phyloP scores from a whole-genome alignment of 2,888 invertebrate species.

The Diachrysia chrysitis region DNA sequence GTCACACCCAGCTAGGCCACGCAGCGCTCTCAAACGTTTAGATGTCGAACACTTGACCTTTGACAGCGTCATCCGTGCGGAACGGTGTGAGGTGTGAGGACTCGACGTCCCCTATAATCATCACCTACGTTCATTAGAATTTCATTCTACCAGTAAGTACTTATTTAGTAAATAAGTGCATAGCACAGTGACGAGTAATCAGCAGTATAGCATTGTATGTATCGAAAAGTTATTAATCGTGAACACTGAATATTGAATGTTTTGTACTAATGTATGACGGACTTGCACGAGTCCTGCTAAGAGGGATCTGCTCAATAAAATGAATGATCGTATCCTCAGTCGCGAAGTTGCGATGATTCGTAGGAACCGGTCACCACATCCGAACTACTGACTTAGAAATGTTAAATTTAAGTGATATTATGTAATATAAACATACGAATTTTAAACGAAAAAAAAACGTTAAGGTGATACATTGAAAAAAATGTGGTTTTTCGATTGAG shows the following conservation, averaged over 20 bases:
- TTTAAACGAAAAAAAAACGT: slow-evolving; percentile 84
- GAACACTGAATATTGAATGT: slow-evolving; percentile 59
- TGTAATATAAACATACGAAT: slow-evolving; percentile 89
- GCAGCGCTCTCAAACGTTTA: slow-evolving; percentile 37
- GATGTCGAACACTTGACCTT: slow-evolving; percentile 42
- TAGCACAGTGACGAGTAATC: slow-evolving; percentile 53
- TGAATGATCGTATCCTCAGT: slow-evolving; percentile 45
- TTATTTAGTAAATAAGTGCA: slow-evolving; percentile 33
- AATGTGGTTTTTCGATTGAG: too few species aligned
- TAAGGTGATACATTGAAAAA: too few species aligned
- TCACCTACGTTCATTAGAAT: slow-evolving; percentile 28
- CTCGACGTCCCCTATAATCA: slow-evolving; percentile 10
- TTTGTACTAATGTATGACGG: slow-evolving; percentile 57
- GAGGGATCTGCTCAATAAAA: slow-evolving; percentile 49
- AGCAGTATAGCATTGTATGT: slow-evolving; percentile 53
- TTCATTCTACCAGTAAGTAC: slow-evolving; percentile 26
- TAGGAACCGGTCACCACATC: slow-evolving; percentile 76
- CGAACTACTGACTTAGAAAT: slow-evolving; percentile 82
- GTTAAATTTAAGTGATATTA: slow-evolving; percentile 87
- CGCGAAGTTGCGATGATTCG: slow-evolving; percentile 74
- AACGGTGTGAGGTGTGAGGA: slow-evolving; percentile 5
- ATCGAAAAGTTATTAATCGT: slow-evolving; percentile 51
- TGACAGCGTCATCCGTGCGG: slow-evolving; percentile 25
- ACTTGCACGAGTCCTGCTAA: slow-evolving; percentile 47
- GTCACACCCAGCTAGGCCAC: slow-evolving; percentile 20